phyloP scores from a whole-genome alignment of 2,113 vertebrate species.

The Anolis carolinensis region DNA sequence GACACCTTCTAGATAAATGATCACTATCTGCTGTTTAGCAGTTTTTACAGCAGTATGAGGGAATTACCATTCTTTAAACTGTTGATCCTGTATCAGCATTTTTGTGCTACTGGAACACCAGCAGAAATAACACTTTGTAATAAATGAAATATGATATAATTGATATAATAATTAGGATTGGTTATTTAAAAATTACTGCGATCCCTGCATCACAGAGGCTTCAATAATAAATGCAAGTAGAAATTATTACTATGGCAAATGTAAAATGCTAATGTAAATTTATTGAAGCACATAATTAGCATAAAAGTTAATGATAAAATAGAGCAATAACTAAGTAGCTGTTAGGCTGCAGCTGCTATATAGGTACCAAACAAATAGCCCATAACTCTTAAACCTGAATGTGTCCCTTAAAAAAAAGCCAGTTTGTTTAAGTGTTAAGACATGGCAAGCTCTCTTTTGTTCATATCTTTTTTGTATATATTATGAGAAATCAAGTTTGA shows the following conservation, averaged over 20 bases:
- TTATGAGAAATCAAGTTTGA: conserved; percentile 35
- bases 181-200: conserved; percentile 30
- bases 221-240: conserved; percentile 20
- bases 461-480: conserved; percentile 17
- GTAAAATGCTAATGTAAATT: background rate
- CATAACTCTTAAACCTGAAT: conserved; percentile 59
- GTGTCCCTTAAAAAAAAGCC: conserved; percentile 40
- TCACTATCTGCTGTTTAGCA: conserved; percentile 44
- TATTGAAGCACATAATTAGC: conserved; percentile 17
- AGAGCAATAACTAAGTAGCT: conserved; percentile 31
- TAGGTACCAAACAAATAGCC: conserved; percentile 41
- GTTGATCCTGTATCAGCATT: background rate
- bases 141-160: background rate
- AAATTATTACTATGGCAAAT: conserved; percentile 8
- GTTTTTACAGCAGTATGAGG: conserved; percentile 39
- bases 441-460: conserved; percentile 46
- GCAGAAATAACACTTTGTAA: conserved; percentile 38
- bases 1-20: conserved; percentile 26
- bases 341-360: conserved; percentile 42
- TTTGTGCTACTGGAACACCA: conserved; percentile 28
- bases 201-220: background rate
- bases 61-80: conserved; percentile 29
- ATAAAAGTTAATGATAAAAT: conserved; percentile 44
- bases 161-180: conserved; percentile 37
- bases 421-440: conserved; percentile 52